Percentiles rank a stretch among this genome's conserved stretches.
These are phyloP conservation scores for Turritopsis dohrnii DNA, from an alignment of 30 jellyfish, hydroid and myxozoan genomes.

Conservation along the genomic window DNA sequence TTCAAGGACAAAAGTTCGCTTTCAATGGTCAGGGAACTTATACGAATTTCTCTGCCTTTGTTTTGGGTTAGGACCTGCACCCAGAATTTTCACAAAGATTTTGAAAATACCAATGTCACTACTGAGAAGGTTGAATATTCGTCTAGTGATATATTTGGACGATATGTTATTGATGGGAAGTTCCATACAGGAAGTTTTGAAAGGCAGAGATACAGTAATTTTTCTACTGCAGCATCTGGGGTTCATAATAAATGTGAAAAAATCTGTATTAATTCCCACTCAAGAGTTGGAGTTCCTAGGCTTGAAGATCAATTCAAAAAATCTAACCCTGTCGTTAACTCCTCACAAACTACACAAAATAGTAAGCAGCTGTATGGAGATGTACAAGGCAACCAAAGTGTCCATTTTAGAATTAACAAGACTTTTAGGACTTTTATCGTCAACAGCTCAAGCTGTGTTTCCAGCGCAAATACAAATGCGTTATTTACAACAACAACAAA, in stretches of 20 bases:
- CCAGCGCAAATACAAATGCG: slow-evolving; percentile 13
- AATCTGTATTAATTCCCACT: no score
- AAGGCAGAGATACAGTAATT: not conserved
- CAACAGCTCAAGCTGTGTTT: slow-evolving; percentile 8
- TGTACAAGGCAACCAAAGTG: not conserved
- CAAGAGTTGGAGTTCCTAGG: slow-evolving; percentile 4
- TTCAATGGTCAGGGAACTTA: not conserved
- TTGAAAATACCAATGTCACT: slow-evolving; percentile 3
- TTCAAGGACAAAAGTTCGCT: not conserved
- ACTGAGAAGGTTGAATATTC: not conserved
- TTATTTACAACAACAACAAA: no score
- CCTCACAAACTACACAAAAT: not conserved
- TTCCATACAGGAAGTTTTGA: slow-evolving; percentile 5
- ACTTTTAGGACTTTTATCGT: not conserved
- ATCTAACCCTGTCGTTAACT: not conserved
- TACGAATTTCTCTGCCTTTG: slow-evolving; percentile 16
- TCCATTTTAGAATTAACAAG: not conserved
- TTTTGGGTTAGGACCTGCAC: slow-evolving; percentile 18
- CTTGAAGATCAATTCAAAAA: not conserved
- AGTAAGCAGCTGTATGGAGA: not conserved
- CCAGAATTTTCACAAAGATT: slow-evolving; percentile 6
- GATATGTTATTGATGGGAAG: not conserved
- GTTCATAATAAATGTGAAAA: no score
- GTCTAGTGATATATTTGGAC: not conserved
- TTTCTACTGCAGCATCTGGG: not conserved